Evolutionary conservation across 2,113 vertebrate species (phyloP), one percentile per base, ranked within the genome.

Genomic region (Thermophis baileyi): DNA sequence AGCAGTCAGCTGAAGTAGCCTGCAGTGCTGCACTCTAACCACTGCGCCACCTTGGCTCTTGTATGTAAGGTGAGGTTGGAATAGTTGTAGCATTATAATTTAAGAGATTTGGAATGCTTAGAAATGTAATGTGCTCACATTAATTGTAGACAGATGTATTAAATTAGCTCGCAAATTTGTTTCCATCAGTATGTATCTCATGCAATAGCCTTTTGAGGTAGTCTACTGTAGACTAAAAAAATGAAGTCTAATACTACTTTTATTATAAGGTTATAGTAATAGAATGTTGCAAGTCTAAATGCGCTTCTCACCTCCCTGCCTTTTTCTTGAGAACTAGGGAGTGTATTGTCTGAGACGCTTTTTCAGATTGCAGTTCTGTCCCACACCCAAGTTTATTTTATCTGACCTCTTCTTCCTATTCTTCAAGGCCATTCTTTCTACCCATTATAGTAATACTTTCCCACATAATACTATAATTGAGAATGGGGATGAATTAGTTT

Each of bases 391-490:
- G n/a, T 74, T 74, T 74, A 40, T 44, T 81, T 81, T 81, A 81
- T 44, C 74, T 81, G 74, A 81, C 18, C 35, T 44, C 93, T 92
- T 25, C 22, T 49, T 35, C 24, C 30, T 50, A 93, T 93, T 94
- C 88, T 50, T 22, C 47, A 92, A 81, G 0, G 18, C 93, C 63
- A 94, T 94, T 93, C 89, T 63, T 74, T 95, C 35, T 81, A 81
- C 18, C 35, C 7, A 81, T 81, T 81, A 44, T 81, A 81, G 18
- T 81, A 81, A 35, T 35, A 40, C 51, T 93, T 94, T 89, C 63
- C 30, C 1, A 0, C 18, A 63, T 94, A 94, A 94, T 92, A 91
- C 11, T 27, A 2, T 90, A 7, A 54, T 94, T 91, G 25, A 16
- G 8, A 8, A 10, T 22, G 35, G 22, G 81, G 91, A 91, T 53